Conservation (phyloP, 2,113 vertebrate species). For the Xenus cinereus region DNA sequence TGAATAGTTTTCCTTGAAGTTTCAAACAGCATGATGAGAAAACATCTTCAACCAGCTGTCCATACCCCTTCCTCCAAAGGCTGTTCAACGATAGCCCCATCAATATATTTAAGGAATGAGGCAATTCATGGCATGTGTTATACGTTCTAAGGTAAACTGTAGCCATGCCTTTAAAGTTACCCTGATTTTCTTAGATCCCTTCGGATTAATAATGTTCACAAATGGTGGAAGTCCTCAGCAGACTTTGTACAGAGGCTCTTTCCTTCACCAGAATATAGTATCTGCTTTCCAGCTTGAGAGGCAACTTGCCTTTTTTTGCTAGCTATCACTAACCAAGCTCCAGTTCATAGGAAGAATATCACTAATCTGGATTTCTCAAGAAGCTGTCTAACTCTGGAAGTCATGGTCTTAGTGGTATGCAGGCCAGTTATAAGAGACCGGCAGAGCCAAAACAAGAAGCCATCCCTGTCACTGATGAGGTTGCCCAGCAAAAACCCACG, state of each 20-base stretch:
- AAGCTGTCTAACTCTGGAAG: not conserved
- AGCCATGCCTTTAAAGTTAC: not conserved
- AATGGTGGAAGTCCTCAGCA: not conserved
- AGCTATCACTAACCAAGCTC: not conserved
- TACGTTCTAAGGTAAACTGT: not conserved
- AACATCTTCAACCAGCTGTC: not conserved
- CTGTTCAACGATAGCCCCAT: not conserved
- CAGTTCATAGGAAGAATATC: not conserved
- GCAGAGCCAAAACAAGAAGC: not conserved
- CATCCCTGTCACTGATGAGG: not conserved
- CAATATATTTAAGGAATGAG: not conserved
- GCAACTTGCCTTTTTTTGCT: not conserved
- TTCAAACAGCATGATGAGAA: not conserved
- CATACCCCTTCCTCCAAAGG: not conserved
- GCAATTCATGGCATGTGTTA: not conserved
- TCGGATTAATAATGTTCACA: not conserved
- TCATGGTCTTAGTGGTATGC: not conserved
- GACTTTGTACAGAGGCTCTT: not conserved
- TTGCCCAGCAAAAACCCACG: not conserved
- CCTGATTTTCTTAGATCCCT: not conserved
- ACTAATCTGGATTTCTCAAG: not conserved
- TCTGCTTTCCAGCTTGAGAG: not conserved
- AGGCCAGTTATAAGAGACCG: not conserved
- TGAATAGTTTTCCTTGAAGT: not conserved
- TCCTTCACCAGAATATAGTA: not conserved